Evolutionary conservation across 2,888 invertebrate genomes (phyloP).

Genomic region (Synanthedon tipuliformis): DNA sequence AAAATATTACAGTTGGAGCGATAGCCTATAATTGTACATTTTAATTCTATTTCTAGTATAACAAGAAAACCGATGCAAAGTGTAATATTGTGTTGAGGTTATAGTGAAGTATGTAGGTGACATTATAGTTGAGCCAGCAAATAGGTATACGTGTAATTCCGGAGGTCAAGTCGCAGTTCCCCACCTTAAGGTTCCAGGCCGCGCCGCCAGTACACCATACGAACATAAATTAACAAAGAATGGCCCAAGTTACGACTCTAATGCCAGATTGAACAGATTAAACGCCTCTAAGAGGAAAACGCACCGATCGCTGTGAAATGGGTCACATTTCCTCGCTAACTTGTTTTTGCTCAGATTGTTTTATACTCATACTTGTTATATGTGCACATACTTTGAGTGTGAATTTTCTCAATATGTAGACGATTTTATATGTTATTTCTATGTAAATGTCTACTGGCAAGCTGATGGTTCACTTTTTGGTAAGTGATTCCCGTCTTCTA

Average conservation of each 20-base stretch:
- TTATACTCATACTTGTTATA: neutral
- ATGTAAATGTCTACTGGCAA: no score
- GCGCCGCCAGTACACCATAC: slow-evolving; percentile 19
- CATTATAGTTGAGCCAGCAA: neutral
- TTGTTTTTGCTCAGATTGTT: slow-evolving; percentile 5
- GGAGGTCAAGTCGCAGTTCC: neutral
- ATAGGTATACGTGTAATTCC: neutral
- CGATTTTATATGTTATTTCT: no score
- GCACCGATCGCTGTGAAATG: slow-evolving; percentile 24
- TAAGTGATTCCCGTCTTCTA: no score
- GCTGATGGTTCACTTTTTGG: no score
- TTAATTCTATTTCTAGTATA: no score
- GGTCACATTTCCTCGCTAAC: slow-evolving; percentile 14
- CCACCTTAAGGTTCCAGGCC: slow-evolving; percentile 1
- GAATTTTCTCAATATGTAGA: no score
- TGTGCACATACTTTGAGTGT: no score
- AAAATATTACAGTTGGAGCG: no score
- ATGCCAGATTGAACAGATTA: slow-evolving; percentile 59
- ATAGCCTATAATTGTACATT: no score
- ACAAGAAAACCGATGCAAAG: no score
- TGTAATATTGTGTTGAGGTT: no score
- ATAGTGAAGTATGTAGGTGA: no score
- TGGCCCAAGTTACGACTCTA: slow-evolving; percentile 56
- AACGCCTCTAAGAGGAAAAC: slow-evolving; percentile 36
- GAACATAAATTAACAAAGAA: slow-evolving; percentile 54